phyloP scores from a whole-genome alignment of 2,888 invertebrate species.

The Matsumyia berberina region DNA sequence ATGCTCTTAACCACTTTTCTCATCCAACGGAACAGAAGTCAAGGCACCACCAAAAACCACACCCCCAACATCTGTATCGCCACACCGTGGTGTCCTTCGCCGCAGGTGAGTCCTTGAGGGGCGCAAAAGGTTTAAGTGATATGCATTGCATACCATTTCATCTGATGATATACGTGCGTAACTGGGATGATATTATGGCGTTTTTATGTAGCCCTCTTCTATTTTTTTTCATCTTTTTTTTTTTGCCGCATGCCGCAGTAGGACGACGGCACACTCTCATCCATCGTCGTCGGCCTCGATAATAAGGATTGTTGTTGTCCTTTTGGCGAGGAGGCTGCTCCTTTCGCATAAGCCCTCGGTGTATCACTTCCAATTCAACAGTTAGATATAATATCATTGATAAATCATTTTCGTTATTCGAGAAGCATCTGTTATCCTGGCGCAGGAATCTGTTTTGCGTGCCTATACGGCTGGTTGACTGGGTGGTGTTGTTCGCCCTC shows the following conservation, averaged over 20 bases:
- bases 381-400: constrained; percentile 71
- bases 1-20: constrained; percentile 65
- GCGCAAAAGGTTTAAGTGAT: constrained; percentile 71
- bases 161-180: constrained; percentile 58
- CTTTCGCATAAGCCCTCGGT: not conserved
- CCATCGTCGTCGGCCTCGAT: not conserved
- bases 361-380: constrained; percentile 70
- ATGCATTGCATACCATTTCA: constrained; percentile 70
- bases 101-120: constrained; percentile 64
- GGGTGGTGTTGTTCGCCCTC: not conserved
- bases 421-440: constrained; percentile 67
- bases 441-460: constrained; percentile 58
- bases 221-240: too few relatives aligned
- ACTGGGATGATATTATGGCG: constrained; percentile 42
- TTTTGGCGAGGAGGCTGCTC: not conserved
- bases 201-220: constrained; percentile 35
- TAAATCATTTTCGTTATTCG: constrained; percentile 65
- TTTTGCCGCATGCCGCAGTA: constrained; percentile 17
- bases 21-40: constrained; percentile 54
- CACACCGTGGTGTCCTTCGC: constrained; percentile 52
- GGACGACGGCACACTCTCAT: constrained; percentile 9
- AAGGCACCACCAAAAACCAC: not conserved
- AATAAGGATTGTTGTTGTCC: constrained; percentile 13
- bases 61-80: not conserved
- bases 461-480: constrained; percentile 43